A percentile compares a stretch with the other conserved stretches of the same genome.
phyloP scores from a whole-genome alignment of 2,113 vertebrate species.

The Theropithecus gelada region DNA sequence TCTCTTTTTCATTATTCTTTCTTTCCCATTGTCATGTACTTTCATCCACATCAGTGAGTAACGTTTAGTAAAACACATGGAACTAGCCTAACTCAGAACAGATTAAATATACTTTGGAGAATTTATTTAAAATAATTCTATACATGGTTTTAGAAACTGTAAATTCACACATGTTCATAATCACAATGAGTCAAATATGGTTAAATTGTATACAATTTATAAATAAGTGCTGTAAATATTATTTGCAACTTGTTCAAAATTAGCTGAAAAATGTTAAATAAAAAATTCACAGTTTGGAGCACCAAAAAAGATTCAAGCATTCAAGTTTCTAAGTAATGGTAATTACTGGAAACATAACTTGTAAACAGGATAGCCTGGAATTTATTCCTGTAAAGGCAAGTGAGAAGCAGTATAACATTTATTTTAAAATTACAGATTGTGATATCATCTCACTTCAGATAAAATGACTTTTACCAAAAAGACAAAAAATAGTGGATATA shows the following conservation, averaged over 20 bases:
- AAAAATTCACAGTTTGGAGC: not conserved
- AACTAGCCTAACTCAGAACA: not conserved
- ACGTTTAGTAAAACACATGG: not conserved
- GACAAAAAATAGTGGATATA: not conserved
- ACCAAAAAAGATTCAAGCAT: not conserved
- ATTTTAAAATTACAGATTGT: not conserved
- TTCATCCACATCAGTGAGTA: no score
- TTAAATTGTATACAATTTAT: not conserved
- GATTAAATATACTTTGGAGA: not conserved
- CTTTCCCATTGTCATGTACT: no score
- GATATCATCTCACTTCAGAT: not conserved
- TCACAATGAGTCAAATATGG: not conserved
- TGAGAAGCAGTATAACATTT: not conserved
- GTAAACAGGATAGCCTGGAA: not conserved
- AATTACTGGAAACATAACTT: not conserved
- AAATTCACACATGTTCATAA: not conserved
- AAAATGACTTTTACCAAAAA: not conserved
- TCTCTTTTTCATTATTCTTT: no score
- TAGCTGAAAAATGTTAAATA: not conserved
- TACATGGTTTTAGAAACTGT: not conserved
- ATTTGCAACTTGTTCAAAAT: not conserved
- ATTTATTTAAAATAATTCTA: not conserved
- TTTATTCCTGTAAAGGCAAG: not conserved
- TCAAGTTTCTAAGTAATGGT: not conserved
- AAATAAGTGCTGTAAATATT: not conserved